Evolutionary conservation across 2,888 invertebrate species (phyloP).

Genomic region (Alloplasta piceator): DNA sequence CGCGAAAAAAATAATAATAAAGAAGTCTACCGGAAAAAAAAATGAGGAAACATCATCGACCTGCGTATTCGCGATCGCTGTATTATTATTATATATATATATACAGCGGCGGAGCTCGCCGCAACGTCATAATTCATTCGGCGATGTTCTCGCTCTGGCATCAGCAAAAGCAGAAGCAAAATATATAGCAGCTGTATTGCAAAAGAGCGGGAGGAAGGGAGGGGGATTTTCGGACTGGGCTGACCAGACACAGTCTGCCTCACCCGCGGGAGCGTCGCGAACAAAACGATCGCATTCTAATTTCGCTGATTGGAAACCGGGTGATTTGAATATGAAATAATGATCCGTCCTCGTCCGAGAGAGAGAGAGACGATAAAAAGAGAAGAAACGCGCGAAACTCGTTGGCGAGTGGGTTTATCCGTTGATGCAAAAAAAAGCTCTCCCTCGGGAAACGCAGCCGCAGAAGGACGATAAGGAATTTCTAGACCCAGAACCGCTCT

Average conservation of each 20-base stretch:
- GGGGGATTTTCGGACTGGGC: conserved; percentile 25
- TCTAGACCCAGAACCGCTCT: too few relatives aligned
- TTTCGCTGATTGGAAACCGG: conserved; percentile 66
- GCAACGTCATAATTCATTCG: conserved; percentile 65
- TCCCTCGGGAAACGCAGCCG: too few relatives aligned
- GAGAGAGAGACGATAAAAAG: conserved; percentile 14
- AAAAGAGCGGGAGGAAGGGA: conserved; percentile 31
- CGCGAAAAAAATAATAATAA: conserved; percentile 54
- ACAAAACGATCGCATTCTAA: conserved; percentile 65
- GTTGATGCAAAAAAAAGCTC: too few relatives aligned
- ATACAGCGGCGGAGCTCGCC: conserved; percentile 30
- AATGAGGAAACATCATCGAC: conserved; percentile 29
- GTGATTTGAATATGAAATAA: conserved; percentile 66
- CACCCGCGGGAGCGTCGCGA: conserved; percentile 46
- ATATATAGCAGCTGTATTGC: conserved; percentile 54
- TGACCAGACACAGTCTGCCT: conserved; percentile 47
- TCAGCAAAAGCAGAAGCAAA: conserved; percentile 53
- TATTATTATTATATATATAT: not conserved
- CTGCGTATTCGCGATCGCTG: conserved; percentile 52
- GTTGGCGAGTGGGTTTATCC: not conserved
- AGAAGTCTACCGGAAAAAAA: conserved; percentile 26
- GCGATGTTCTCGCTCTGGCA: conserved; percentile 46
- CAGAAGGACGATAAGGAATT: too few relatives aligned
- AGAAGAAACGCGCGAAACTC: not conserved
- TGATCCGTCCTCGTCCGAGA: conserved; percentile 50